Evolutionary conservation across 2,797 vertebrate genomes (phyloP), one percentile per base, ranked within the genome.

Genomic region (Thalassophryne amazonica): DNA sequence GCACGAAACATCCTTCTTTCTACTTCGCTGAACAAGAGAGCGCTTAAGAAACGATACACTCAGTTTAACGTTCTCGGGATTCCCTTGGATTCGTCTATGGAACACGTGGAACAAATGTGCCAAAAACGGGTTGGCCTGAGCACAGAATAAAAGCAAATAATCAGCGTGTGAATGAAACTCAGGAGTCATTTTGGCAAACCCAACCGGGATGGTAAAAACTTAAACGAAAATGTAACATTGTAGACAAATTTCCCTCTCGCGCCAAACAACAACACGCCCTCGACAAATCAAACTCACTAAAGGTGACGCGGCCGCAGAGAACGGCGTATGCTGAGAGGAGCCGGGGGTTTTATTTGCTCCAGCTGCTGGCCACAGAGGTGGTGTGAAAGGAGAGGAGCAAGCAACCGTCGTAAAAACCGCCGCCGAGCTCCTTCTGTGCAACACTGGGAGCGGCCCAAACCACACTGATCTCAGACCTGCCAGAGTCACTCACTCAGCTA

Each of bases 391-490:
- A 76, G 68, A 66, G 52, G 62, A 52, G 70, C 45, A 37, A 40
- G 45, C 65, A 63, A 65, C 55, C 66, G 43, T 51, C 39, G n/a
- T n/a, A n/a, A n/a, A 20, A 80, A 74, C 55, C 46, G 12, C 66
- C 70, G 78, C 75, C 76, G 81, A 76, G 76, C 76, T 71, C 83
- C 83, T 80, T 81, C 84, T 84, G 71, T 74, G 71, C 68, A 69
- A 49, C 56, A 22, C 73, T 85, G 81, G 70, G 78, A 60, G 47
- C 45, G 34, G 60, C 76, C 86, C 84, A 88, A 89, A 88, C 87
- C 89, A 46, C 87, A 88, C 73, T 76, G 36, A 67, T 75, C 78
- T 49, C 60, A 72, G 39, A 69, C 68, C 79, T 84, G 83, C 86
- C 84, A 89, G 71, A 80, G 75, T 65, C 69, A 68, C 68, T 86